Conservation (phyloP, 2,113 vertebrate genomes). For the Lamprotornis superbus region DNA sequence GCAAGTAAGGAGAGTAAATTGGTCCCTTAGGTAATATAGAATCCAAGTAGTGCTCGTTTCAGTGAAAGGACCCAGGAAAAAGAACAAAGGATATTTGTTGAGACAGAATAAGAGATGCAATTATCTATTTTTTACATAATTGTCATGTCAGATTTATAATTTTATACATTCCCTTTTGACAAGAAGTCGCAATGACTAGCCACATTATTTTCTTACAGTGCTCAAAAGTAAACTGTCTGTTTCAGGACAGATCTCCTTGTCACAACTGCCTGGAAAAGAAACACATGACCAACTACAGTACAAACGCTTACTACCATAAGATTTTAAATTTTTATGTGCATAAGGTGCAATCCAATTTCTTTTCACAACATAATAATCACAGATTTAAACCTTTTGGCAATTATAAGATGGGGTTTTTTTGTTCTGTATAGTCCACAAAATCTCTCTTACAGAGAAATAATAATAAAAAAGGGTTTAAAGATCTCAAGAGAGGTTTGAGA, state of each 20-base stretch:
- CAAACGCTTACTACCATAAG: constrained; percentile 1
- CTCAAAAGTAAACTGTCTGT: constrained; percentile 20
- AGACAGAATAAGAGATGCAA: constrained; percentile 39
- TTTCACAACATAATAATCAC: constrained; percentile 21
- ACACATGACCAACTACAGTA: constrained; percentile 20
- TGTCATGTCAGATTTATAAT: constrained; percentile 47
- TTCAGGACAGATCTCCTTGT: constrained; percentile 11
- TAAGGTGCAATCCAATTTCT: constrained; percentile 23
- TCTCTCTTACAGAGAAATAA: constrained; percentile 40
- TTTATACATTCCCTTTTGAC: constrained; percentile 48
- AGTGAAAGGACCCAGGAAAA: neutral
- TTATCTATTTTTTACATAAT: constrained; percentile 51
- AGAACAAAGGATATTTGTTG: neutral
- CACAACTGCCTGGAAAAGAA: constrained; percentile 43
- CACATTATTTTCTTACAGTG: constrained; percentile 53
- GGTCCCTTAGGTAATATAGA: neutral
- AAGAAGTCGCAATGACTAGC: constrained; percentile 7
- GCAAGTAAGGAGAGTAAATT: neutral
- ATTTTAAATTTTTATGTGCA: constrained; percentile 27
- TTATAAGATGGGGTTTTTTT: neutral
- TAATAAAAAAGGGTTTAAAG: constrained; percentile 43
- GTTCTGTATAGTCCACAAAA: neutral
- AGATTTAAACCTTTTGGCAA: neutral
- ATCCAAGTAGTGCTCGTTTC: neutral
- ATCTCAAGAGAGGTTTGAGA: constrained; percentile 20